Evolutionary conservation across 2,797 vertebrate species (phyloP), one percentile per base, ranked within the genome.

Genomic region (Saguinus oedipus): DNA sequence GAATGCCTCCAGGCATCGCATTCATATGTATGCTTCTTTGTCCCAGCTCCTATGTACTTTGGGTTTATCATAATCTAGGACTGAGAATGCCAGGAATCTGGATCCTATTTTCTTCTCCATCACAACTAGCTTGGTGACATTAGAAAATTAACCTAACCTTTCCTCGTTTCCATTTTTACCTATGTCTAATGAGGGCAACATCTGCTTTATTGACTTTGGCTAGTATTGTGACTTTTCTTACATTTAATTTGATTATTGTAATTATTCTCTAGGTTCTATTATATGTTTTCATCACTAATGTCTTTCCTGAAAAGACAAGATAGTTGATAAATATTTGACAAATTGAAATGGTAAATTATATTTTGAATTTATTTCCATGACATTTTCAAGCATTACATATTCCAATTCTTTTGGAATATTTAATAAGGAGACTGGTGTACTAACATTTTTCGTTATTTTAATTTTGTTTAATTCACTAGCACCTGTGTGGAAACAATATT

Each of bases 241-340:
- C 75, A 44, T 86, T 88, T 88, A 14, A 78, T 85, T 57, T 94
- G 83, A 82, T 70, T n/a, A 53, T 42, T 82, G 3, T 85, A 70
- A 86, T 78, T 39, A 39, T 87, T 64, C 46, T 88, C 30, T 64
- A 91, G 53, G 12, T 57, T 95, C 90, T 75, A 59, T 76, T 55
- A 11, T 76, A 74, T 79, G 46, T 79, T 82, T 87, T 94, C 74
- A 76, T 88, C 80, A 39, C 39, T 76, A 84, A 48, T 82, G 55
- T 88, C 83, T 90, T 97, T 93, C n/a, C 33, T 36, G 46, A 3
- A 80, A 92, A 68, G 27, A 50, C 46, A 61, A 75, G 91, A 44
- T 85, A 30, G 55, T 75, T 89, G 81, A 93, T 88, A 64, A 95
- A 30, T 72, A 89, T 82, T 94, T 95, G 81, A 86, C 15, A 90